Evolutionary conservation across 1,140 invertebrate species (phyloP).

Genomic region (Andrena cerasifolii): DNA sequence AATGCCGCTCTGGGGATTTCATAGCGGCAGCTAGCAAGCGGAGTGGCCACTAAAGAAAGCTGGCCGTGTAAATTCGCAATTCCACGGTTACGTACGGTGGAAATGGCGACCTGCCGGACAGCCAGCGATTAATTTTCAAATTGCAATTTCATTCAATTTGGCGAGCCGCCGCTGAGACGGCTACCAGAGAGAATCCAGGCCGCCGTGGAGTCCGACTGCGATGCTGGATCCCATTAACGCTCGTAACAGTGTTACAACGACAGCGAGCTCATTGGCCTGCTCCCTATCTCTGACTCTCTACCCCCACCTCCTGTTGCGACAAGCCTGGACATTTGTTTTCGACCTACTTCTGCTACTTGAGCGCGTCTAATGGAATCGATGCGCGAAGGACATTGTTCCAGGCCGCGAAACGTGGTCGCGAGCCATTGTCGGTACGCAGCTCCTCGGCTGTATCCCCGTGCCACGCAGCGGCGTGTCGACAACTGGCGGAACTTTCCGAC

Average conservation of each 20-base stretch:
- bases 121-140: slow-evolving; percentile 66
- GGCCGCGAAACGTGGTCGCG: background rate
- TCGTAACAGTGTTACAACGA: slow-evolving; percentile 59
- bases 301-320: background rate
- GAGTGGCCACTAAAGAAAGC: slow-evolving; percentile 14
- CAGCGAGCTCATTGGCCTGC: slow-evolving; percentile 46
- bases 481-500: slow-evolving; percentile 13
- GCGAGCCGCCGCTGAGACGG: slow-evolving; percentile 43
- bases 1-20: background rate
- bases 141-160: slow-evolving; percentile 68
- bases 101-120: slow-evolving; percentile 39
- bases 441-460: slow-evolving; percentile 16
- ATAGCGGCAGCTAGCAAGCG: background rate
- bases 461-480: slow-evolving; percentile 12
- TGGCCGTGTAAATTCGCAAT: slow-evolving; percentile 39
- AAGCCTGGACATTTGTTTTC: slow-evolving; percentile 60
- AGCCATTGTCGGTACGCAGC: slow-evolving; percentile 3
- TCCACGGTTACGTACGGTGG: slow-evolving; percentile 21
- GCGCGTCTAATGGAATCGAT: slow-evolving; percentile 60
- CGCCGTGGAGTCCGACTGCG: slow-evolving; percentile 55
- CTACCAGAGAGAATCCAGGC: slow-evolving; percentile 29
- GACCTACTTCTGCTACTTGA: slow-evolving; percentile 58
- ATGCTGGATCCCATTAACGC: slow-evolving; percentile 61
- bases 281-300: background rate
- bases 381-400: slow-evolving; percentile 25